These are phyloP conservation scores for Mohoua ochrocephala DNA, from an alignment of 2,113 vertebrate species.

Conservation along the genomic window DNA sequence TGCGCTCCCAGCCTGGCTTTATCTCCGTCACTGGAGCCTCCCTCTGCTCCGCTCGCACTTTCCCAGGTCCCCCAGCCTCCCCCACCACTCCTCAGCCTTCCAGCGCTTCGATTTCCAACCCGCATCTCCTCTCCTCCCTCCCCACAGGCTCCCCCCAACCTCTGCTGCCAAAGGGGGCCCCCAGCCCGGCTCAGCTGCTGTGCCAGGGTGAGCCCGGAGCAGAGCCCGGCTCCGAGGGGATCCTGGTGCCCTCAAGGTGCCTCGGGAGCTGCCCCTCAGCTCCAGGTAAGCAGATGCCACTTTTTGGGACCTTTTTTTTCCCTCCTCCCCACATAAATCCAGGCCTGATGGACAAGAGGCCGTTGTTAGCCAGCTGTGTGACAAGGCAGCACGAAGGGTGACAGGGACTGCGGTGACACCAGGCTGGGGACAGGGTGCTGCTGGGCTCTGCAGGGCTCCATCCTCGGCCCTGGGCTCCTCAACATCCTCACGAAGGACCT, in stretches of 20 bases:
- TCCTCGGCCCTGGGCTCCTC: too few species aligned
- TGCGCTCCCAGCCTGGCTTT: neutral
- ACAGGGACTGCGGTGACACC: too few species aligned
- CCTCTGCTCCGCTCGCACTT: neutral
- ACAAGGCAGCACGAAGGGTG: too few species aligned
- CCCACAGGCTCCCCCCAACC: neutral
- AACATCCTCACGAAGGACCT: too few species aligned
- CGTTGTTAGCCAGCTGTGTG: neutral
- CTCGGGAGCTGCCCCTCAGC: neutral
- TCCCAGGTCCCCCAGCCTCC: neutral
- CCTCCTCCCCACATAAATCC: neutral
- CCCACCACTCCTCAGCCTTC: neutral
- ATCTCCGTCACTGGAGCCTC: neutral
- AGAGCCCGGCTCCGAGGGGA: accelerated
- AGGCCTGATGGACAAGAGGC: neutral
- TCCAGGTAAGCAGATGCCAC: neutral
- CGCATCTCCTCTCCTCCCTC: neutral
- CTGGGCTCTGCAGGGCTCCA: too few species aligned
- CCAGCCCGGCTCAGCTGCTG: neutral
- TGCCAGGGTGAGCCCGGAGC: neutral
- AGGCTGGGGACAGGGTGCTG: too few species aligned
- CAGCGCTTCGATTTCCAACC: neutral
- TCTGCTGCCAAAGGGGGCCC: neutral
- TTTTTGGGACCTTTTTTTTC: neutral
- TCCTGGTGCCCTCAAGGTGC: neutral